phyloP scores from a whole-genome alignment of 2,797 vertebrate genomes.

The Margarornis squamiger region DNA sequence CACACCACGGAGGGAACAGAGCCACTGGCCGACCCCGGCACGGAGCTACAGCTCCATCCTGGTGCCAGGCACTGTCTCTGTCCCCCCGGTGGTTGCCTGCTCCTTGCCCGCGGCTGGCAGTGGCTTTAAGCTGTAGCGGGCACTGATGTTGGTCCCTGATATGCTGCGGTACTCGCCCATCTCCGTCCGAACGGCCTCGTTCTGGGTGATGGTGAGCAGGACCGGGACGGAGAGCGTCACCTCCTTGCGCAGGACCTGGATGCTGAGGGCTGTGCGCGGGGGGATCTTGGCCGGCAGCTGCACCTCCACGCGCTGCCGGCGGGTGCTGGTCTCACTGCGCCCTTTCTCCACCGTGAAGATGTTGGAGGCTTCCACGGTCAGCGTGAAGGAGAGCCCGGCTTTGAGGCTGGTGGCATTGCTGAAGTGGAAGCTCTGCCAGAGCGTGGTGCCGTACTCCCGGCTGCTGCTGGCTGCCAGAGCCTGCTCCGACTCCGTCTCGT shows the following conservation, averaged over 20 bases:
- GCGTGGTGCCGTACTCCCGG: conserved; percentile 44
- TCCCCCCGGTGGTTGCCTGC: neutral
- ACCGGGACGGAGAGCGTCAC: conserved; percentile 38
- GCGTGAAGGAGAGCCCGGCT: conserved; percentile 59
- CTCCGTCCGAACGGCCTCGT: conserved; percentile 24
- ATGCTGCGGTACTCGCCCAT: conserved; percentile 59
- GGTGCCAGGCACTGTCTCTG: neutral
- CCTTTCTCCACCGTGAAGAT: conserved; percentile 64
- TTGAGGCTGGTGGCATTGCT: conserved; percentile 60
- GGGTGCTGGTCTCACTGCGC: conserved; percentile 42
- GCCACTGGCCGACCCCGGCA: rapidly evolving
- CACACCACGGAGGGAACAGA: neutral
- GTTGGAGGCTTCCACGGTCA: conserved; percentile 52
- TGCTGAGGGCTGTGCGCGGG: conserved; percentile 13
- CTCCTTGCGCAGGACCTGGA: conserved; percentile 64
- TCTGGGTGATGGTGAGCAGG: conserved; percentile 64
- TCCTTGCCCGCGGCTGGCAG: neutral
- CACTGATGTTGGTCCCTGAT: conserved; percentile 58
- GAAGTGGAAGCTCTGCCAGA: conserved; percentile 67
- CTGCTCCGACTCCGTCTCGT: conserved; percentile 52
- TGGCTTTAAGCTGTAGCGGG: conserved; percentile 55
- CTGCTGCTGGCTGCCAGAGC: conserved; percentile 24
- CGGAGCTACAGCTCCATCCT: neutral
- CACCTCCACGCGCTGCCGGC: conserved; percentile 40
- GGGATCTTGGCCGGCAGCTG: conserved; percentile 59